Evolutionary conservation across 2,797 vertebrate species (phyloP).

Genomic region (Malacoraja senta): DNA sequence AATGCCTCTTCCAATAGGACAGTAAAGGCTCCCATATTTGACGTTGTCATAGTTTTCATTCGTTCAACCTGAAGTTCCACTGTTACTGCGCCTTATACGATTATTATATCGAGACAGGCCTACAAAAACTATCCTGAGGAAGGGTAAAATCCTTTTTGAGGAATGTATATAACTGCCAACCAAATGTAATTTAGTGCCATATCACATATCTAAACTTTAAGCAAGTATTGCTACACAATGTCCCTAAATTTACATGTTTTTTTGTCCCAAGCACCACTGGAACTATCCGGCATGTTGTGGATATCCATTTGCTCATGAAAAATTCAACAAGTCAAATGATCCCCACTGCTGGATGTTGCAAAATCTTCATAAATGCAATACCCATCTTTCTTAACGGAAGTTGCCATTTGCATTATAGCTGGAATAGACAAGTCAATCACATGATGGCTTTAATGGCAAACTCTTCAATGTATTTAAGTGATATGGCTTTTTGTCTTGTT

Average conservation of each 20-base stretch:
- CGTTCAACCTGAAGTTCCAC: not conserved
- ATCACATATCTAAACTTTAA: not conserved
- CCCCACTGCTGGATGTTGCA: not conserved
- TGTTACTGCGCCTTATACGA: not conserved
- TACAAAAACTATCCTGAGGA: not conserved
- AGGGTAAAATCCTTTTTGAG: not conserved
- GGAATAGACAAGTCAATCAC: not conserved
- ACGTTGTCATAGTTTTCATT: slow-evolving; percentile 10
- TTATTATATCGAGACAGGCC: not conserved
- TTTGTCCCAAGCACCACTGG: no score
- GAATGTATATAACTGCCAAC: not conserved
- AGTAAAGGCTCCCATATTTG: not conserved
- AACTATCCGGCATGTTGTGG: not conserved
- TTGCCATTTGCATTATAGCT: not conserved
- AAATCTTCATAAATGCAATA: not conserved
- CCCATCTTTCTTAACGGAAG: no score
- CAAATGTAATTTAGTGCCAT: no score
- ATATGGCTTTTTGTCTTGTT: not conserved
- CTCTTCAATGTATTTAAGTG: not conserved
- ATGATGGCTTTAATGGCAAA: not conserved
- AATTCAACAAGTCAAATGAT: not conserved
- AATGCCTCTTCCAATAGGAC: not conserved
- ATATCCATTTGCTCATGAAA: not conserved
- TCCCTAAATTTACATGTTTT: not conserved
- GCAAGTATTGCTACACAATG: not conserved